Percentiles rank a stretch among this genome's conserved stretches.
Evolutionary conservation across 2,113 vertebrate genomes (phyloP).

Genomic region (Cololabis saira): DNA sequence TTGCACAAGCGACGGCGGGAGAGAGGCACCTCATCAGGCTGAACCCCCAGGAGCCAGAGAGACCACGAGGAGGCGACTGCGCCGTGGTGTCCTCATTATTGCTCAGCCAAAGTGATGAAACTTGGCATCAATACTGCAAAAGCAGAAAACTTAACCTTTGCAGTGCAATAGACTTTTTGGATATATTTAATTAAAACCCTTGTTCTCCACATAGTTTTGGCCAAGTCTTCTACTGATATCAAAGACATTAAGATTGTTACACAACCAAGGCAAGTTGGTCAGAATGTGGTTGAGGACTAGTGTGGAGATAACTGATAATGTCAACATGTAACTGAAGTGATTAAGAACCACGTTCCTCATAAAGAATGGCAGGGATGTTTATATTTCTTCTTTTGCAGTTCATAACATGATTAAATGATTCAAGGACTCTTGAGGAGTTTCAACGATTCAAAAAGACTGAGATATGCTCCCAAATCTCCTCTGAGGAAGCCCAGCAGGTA

Average conservation of each 20-base stretch:
- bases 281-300: not conserved
- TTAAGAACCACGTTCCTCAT: too few species aligned
- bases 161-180: not conserved
- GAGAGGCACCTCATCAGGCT: too few species aligned
- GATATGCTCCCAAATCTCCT: too few species aligned
- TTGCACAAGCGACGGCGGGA: too few species aligned
- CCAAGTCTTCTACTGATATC: not conserved
- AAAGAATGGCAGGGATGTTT: too few species aligned
- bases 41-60: conserved; percentile 6
- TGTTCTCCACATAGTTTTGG: conserved; percentile 1
- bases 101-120: conserved; percentile 69
- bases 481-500: too few species aligned
- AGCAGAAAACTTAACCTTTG: conserved; percentile 29
- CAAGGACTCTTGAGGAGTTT: too few species aligned
- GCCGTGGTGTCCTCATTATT: conserved; percentile 55
- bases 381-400: too few species aligned
- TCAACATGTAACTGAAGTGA: too few species aligned
- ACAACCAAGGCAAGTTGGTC: not conserved
- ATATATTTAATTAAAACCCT: conserved; percentile 3
- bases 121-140: conserved; percentile 49
- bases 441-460: too few species aligned
- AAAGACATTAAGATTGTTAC: not conserved
- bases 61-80: conserved; percentile 50
- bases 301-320: too few species aligned
- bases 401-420: too few species aligned